Evolutionary conservation across 2,113 vertebrate species (phyloP), one percentile per base, ranked within the genome.

Genomic region (Loxodonta africana): DNA sequence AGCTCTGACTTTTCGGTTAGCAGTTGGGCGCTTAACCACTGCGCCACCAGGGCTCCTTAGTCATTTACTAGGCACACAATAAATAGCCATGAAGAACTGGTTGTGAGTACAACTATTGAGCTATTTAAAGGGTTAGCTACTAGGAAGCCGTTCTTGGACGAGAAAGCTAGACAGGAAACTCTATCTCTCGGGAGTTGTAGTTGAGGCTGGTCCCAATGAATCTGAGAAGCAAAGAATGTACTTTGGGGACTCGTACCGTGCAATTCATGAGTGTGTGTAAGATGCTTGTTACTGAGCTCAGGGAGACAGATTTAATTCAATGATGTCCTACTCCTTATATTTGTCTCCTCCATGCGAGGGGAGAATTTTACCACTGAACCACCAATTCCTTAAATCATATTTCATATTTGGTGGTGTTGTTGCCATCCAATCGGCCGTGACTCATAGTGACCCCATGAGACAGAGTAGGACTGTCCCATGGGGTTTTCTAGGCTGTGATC

Each of bases 61-160:
- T 57, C 11, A 6, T 21, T 21, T 8, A 0, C 30, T 3, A 18
- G 5, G 5, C 44, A 69, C 3, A 4, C 11, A 6, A 28, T 6
- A 9, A 14, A 21, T 1, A 25, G 14, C 48, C 9, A 0, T 12
- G n/a, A 12, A 5, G 17, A 2, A 37, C 26, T 1, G 28, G 1
- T 14, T 2, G 8, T 3, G 28, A 28, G 41, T 3, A 8, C 3
- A 1, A 1, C 33, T 0, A 0, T 12, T 0, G 6, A 26, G 28
- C n/a, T 53, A 23, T 53, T 6, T 23, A 26, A 33, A 41, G 57
- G 20, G 12, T 8, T 2, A 20, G 30, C 63, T 8, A 33, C 85
- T 33, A n/a, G 74, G 48, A 23, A 76, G 86, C 63, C 86, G 62
- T 73, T 74, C 5, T 82, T 90, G 74, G 30, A 57, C 0, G 14